Conservation (phyloP, 1,140 invertebrate genomes). For the Conus betulinus region DNA sequence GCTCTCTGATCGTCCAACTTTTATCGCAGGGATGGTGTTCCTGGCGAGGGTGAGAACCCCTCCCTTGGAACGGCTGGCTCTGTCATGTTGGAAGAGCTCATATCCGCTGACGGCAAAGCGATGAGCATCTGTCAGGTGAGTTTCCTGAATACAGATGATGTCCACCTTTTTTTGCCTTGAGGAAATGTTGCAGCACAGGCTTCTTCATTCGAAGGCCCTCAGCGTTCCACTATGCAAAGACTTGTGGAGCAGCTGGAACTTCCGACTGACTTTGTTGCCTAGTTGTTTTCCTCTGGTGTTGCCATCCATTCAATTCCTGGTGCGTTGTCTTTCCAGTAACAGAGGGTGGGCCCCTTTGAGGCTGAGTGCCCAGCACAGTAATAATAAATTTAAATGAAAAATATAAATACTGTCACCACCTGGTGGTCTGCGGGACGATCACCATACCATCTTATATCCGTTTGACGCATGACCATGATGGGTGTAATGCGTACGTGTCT, state of each 20-base stretch:
- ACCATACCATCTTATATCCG: no score
- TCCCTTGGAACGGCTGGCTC: conserved; percentile 19
- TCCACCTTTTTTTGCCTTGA: no score
- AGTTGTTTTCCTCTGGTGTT: neutral
- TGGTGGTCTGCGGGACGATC: neutral
- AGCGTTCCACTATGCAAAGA: conserved; percentile 4
- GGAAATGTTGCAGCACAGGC: conserved; percentile 22
- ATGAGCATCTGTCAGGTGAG: conserved; percentile 8
- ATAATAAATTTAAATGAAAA: no score
- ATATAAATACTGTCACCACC: conserved; percentile 34
- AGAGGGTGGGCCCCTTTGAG: neutral
- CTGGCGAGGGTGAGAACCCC: conserved; percentile 24
- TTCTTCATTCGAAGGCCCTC: conserved; percentile 28
- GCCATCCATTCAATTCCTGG: no score
- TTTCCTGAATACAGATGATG: no score
- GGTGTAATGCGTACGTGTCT: no score
- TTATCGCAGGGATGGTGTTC: neutral
- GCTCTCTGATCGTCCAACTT: neutral
- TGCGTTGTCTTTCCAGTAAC: neutral
- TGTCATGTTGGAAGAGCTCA: conserved; percentile 13
- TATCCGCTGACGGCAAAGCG: conserved; percentile 1
- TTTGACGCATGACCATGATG: no score
- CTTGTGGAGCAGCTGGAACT: neutral
- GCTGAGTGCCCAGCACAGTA: neutral
- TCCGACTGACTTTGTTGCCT: neutral